These are phyloP conservation scores for Conchocele bisecta DNA, from an alignment of 2,888 invertebrate species.

Conservation along the genomic window DNA sequence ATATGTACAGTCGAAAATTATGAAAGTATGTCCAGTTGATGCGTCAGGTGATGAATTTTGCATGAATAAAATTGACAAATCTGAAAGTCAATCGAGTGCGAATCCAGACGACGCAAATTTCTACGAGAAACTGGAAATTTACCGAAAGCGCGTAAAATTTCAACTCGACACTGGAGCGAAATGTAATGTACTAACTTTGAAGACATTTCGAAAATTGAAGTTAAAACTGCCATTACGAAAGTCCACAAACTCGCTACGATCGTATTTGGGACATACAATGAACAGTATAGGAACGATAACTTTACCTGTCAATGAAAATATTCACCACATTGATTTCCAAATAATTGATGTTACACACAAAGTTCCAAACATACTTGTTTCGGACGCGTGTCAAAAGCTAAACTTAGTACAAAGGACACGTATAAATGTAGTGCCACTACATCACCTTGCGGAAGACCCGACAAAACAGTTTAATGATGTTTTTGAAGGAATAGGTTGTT, in stretches of 20 bases:
- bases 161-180: neutral
- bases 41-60: no score
- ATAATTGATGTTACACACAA: conserved; percentile 15
- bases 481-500: no score
- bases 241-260: neutral
- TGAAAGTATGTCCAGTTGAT: no score
- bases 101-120: neutral
- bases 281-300: neutral
- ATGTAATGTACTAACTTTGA: neutral
- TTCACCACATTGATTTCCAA: conserved; percentile 19
- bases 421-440: no score
- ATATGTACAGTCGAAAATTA: no score
- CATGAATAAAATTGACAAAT: no score
- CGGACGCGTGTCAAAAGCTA: conserved; percentile 11
- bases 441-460: no score
- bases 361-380: conserved; percentile 16
- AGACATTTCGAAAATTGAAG: neutral
- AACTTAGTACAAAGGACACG: conserved; percentile 15
- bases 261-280: conserved; percentile 26
- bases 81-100: no score
- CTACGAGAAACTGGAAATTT: neutral
- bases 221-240: neutral
- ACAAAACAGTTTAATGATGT: no score
- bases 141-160: neutral
- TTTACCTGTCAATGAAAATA: conserved; percentile 8